These are phyloP conservation scores for Oncorhynchus kisutch DNA, from an alignment of 2,113 vertebrate genomes.

Conservation along the genomic window DNA sequence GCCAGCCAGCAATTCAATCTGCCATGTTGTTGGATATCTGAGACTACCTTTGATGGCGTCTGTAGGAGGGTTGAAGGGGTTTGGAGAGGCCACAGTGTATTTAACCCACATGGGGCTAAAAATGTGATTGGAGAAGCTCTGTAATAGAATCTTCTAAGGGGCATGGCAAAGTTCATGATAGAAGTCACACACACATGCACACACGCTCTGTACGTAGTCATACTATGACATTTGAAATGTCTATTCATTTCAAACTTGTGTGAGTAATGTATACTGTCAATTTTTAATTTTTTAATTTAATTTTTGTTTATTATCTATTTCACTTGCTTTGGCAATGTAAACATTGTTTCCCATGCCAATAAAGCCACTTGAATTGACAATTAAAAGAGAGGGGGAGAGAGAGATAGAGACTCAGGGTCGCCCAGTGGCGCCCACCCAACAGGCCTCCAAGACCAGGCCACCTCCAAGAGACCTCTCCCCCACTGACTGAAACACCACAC, in stretches of 20 bases:
- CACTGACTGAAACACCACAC: slow-evolving; percentile 12
- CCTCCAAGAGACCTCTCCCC: background rate
- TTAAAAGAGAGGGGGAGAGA: background rate
- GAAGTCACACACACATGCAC: background rate
- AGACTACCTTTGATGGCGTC: slow-evolving; percentile 5
- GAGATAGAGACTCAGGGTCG: no score
- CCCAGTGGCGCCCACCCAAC: slow-evolving; percentile 44
- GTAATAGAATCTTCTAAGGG: background rate
- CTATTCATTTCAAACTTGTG: no score
- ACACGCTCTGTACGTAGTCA: background rate
- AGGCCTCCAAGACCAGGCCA: slow-evolving; percentile 7
- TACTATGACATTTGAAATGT: no score
- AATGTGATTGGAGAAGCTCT: slow-evolving; percentile 19
- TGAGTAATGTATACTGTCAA: no score
- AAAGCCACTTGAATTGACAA: background rate
- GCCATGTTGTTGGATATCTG: slow-evolving; percentile 54
- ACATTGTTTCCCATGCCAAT: no score
- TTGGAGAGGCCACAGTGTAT: slow-evolving; percentile 51
- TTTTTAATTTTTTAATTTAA: no score
- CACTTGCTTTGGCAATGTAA: no score
- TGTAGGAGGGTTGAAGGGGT: slow-evolving; percentile 35
- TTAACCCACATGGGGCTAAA: slow-evolving; percentile 47
- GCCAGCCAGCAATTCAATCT: slow-evolving; percentile 57
- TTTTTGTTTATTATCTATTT: no score
- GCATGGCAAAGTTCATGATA: background rate